Evolutionary conservation across 2,113 vertebrate genomes (phyloP), one percentile per base, ranked within the genome.

Genomic region (Pantherophis guttatus): DNA sequence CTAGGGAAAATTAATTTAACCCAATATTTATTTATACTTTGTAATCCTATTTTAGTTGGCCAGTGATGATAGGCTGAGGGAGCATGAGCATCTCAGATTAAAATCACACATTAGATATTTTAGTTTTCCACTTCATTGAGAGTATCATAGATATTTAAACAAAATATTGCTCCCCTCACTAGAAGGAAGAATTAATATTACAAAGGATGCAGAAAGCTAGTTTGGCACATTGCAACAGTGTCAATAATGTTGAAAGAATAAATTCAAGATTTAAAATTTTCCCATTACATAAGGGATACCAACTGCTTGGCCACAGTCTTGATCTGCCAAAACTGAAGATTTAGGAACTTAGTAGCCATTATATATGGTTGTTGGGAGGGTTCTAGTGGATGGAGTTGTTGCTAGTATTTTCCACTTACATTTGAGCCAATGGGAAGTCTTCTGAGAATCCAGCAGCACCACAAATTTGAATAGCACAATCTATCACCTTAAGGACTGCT

Each of bases 381-480:
- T 4, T 70, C 24, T 55, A 3, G 29, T 12, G 21, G 3, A 3
- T 1, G 81, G 3, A 17, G 23, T 5, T 15, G 44, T 15, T 48
- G 9, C 3, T 29, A 53, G 65, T 88, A 91, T n/a, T 10, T 75
- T 48, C 81, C 93, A 98, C 99, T 98, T 95, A 99, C 99, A 99
- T 98, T 29, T 97, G 97, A 1, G 98, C 98, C n/a, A 99, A 97
- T 70, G 99, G 99, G 91, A 98, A 98, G 86, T 99, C 99, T 94
- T 98, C 98, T 39, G 98, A 99, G 87, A 99, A 97, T 0, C 99
- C 99, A 2, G 98, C 99, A 1, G 96, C 98, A 33, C 99, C 99
- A 1, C 98, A 97, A 2, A 99, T 98, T 96, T 99, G 99, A 88
- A 99, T 98, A 54, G 99, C 98, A 65, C 93, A 97, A 97, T 99